Conservation (phyloP, 2,888 invertebrate species). For the Drosophila greeni region DNA sequence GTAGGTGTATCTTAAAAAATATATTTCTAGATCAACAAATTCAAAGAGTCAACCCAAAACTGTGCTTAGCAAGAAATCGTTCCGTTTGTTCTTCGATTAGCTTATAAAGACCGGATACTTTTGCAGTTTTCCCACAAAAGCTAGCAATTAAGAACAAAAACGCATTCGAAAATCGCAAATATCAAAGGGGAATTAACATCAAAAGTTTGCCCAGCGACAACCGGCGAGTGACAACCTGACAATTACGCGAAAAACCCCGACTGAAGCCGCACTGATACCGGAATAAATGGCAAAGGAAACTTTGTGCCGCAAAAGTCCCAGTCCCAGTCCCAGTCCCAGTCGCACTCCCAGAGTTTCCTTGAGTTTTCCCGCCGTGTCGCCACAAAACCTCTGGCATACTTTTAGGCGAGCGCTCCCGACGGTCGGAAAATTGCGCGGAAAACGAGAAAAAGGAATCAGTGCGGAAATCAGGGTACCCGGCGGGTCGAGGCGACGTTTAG, state of each 20-base stretch:
- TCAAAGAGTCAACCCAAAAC: neutral
- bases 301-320: constrained; percentile 15
- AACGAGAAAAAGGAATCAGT: neutral
- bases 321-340: neutral
- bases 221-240: constrained; percentile 26
- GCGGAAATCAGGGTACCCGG: constrained; percentile 30
- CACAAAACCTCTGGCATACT: constrained; percentile 28
- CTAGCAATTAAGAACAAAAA: constrained; percentile 3
- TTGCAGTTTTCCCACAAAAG: neutral
- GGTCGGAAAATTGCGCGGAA: neutral
- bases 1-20: too few relatives aligned
- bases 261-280: constrained; percentile 19
- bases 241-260: constrained; percentile 19
- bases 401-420: constrained; percentile 12
- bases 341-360: constrained; percentile 11
- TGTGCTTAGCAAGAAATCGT: accelerated
- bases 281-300: constrained; percentile 32
- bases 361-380: constrained; percentile 14
- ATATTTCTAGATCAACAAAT: too few relatives aligned
- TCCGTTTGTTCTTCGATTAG: neutral
- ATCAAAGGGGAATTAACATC: constrained; percentile 20
- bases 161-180: constrained; percentile 4
- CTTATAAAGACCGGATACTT: neutral
- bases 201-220: constrained; percentile 3
- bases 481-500: constrained; percentile 30